phyloP scores from a whole-genome alignment of 2,888 invertebrate species.

The Sinelater perroti region DNA sequence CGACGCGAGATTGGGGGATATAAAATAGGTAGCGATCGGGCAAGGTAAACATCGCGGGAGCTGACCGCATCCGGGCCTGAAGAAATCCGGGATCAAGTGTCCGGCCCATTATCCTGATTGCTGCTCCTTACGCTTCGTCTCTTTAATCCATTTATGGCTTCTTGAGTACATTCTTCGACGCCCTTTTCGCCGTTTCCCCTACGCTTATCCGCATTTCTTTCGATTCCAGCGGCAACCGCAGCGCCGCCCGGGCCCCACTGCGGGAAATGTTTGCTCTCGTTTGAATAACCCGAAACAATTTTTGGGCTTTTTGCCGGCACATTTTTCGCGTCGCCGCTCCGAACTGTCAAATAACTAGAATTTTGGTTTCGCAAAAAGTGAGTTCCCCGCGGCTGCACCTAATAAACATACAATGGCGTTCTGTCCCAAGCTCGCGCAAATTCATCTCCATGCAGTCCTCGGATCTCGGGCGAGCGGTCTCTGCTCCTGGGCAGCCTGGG shows the following conservation, averaged over 20 bases:
- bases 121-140: constrained; percentile 56
- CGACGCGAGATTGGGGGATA: constrained; percentile 34
- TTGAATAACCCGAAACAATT: no score
- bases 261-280: background rate
- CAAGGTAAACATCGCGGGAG: constrained; percentile 50
- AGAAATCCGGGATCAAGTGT: constrained; percentile 58
- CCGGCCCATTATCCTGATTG: constrained; percentile 62
- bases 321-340: constrained; percentile 12
- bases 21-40: constrained; percentile 49
- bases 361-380: constrained; percentile 32
- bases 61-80: constrained; percentile 52
- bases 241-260: background rate
- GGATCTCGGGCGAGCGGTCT: constrained; percentile 14
- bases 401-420: constrained; percentile 47
- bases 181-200: constrained; percentile 28
- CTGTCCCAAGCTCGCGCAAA: constrained; percentile 39
- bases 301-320: background rate
- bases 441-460: constrained; percentile 28
- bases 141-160: constrained; percentile 58
- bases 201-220: constrained; percentile 17
- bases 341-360: constrained; percentile 15
- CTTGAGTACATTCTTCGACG: constrained; percentile 38
- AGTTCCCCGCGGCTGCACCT: constrained; percentile 38
- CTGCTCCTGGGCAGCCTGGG: no score
- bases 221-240: background rate